Conservation (phyloP, 2,797 vertebrate genomes). For the Megalops cyprinoides region DNA sequence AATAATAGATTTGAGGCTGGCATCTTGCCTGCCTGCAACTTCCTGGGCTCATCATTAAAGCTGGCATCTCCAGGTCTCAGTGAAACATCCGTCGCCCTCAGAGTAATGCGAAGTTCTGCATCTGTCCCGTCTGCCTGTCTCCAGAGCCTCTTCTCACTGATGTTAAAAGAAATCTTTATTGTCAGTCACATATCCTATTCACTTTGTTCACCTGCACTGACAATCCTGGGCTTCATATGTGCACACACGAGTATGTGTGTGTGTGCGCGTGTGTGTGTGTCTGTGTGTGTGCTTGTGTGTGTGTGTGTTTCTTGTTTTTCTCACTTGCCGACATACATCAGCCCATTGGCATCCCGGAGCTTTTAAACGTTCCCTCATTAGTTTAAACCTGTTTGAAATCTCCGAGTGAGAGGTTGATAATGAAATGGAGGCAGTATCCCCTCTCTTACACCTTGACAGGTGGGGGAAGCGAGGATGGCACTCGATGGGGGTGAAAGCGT, state of each 20-base stretch:
- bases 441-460: conserved; percentile 70
- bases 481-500: conserved; percentile 23
- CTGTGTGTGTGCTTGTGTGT: conserved; percentile 50
- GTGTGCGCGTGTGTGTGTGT: conserved; percentile 41
- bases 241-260: conserved; percentile 32
- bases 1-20: conserved; percentile 70
- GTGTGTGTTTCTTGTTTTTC: conserved; percentile 58
- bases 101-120: conserved; percentile 79
- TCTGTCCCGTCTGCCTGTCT: conserved; percentile 90
- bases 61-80: conserved; percentile 72
- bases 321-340: conserved; percentile 64
- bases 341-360: conserved; percentile 84
- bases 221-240: conserved; percentile 77
- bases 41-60: conserved; percentile 71
- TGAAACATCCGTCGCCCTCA: conserved; percentile 79
- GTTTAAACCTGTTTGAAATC: conserved; percentile 94
- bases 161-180: conserved; percentile 99
- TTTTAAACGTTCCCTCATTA: conserved; percentile 95
- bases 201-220: conserved; percentile 96
- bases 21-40: conserved; percentile 54
- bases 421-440: conserved; percentile 67
- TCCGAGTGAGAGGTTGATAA: conserved; percentile 73
- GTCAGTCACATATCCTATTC: conserved; percentile 96
- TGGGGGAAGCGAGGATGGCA: conserved; percentile 56
- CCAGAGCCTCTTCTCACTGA: conserved; percentile 86